Evolutionary conservation across 2,888 invertebrate genomes (phyloP).

Genomic region (Ophion costatus): DNA sequence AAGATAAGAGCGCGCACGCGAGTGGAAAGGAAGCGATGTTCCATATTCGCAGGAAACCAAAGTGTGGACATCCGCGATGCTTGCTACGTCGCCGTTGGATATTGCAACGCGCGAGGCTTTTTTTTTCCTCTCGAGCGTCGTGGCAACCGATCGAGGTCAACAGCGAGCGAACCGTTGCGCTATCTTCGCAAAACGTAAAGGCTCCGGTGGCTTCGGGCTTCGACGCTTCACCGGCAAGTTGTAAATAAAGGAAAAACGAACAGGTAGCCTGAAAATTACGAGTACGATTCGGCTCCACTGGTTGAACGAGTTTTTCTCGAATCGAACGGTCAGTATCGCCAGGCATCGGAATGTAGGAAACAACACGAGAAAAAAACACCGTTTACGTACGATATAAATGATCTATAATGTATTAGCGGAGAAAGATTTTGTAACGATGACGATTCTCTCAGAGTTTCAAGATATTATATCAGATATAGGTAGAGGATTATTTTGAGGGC

Average conservation of each 20-base stretch:
- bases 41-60: constrained; percentile 41
- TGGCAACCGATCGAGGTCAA: constrained; percentile 16
- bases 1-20: neutral
- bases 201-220: constrained; percentile 33
- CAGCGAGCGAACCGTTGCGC: constrained; percentile 2
- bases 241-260: constrained; percentile 54
- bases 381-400: neutral
- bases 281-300: constrained; percentile 36
- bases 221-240: constrained; percentile 51
- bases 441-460: constrained; percentile 42
- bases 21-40: constrained; percentile 18
- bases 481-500: constrained; percentile 50
- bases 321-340: constrained; percentile 7
- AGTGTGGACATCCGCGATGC: constrained; percentile 31
- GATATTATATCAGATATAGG: constrained; percentile 36
- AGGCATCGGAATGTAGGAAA: neutral
- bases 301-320: constrained; percentile 49
- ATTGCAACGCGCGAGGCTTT: neutral
- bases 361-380: constrained; percentile 26
- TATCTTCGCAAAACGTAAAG: constrained; percentile 2
- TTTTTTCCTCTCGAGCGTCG: constrained; percentile 6
- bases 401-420: constrained; percentile 1
- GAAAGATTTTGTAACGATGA: constrained; percentile 55
- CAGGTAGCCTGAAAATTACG: constrained; percentile 47
- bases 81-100: constrained; percentile 36